Conservation (phyloP, 2,113 vertebrate genomes). For the Erinaceus europaeus region DNA sequence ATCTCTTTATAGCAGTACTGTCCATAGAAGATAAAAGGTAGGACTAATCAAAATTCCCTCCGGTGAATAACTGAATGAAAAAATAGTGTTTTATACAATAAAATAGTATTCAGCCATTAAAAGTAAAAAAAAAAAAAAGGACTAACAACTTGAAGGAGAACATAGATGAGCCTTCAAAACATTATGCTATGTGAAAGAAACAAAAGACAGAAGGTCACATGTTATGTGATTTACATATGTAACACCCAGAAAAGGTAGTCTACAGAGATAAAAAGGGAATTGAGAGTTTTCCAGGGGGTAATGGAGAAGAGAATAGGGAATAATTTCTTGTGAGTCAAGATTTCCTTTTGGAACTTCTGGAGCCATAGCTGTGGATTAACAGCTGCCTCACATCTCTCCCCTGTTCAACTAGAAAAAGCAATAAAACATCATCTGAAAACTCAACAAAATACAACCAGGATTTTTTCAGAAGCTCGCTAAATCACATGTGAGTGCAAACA, state of each 20-base stretch:
- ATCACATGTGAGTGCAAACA: too few species aligned
- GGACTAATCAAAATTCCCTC: background rate
- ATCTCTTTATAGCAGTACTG: background rate
- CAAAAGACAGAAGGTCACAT: background rate
- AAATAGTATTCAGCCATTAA: background rate
- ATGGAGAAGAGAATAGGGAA: too few species aligned
- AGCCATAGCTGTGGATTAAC: too few species aligned
- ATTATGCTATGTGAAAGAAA: background rate
- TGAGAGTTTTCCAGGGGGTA: too few species aligned
- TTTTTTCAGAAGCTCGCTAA: too few species aligned
- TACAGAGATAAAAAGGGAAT: background rate
- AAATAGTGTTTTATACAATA: background rate
- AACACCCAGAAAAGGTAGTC: background rate
- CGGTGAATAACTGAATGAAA: background rate
- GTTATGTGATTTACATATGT: background rate
- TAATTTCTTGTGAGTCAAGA: too few species aligned
- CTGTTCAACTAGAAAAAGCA: too few species aligned
- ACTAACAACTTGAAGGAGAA: background rate
- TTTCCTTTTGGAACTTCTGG: too few species aligned
- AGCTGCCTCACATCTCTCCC: too few species aligned
- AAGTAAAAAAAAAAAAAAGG: background rate
- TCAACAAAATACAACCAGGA: too few species aligned
- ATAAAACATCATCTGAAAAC: too few species aligned
- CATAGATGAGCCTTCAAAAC: background rate
- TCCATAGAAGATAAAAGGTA: background rate